Percentiles rank a stretch among this genome's conserved stretches.
phyloP scores from a whole-genome alignment of 1,140 invertebrate genomes.

The Frieseomelitta varia region DNA sequence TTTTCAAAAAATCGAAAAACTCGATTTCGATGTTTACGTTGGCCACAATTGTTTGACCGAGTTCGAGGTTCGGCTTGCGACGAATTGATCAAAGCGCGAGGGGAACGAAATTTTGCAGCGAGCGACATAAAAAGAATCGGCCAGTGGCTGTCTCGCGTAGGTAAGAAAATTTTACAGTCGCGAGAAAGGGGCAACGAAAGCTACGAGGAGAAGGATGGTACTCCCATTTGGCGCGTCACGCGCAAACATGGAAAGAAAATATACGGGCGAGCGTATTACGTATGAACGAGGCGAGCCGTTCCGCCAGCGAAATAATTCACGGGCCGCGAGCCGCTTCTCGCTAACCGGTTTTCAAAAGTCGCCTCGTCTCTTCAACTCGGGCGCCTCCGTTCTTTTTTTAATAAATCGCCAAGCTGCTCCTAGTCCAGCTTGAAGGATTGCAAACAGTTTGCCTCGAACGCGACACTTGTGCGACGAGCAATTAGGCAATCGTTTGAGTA shows the following conservation, averaged over 20 bases:
- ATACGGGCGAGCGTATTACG: conserved; percentile 13
- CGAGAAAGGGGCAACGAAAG: not conserved
- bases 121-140: no score
- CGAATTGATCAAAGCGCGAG: no score
- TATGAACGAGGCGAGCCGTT: conserved; percentile 33
- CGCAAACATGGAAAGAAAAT: conserved; percentile 4
- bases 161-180: conserved; percentile 23
- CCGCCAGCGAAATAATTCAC: conserved; percentile 34
- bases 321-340: not conserved
- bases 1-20: no score
- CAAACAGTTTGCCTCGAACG: no score
- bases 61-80: no score
- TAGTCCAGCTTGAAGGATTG: no score
- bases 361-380: not conserved
- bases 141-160: not conserved
- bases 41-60: no score
- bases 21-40: no score
- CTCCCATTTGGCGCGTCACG: conserved; percentile 1
- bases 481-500: not conserved
- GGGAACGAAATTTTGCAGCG: no score
- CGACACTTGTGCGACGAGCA: no score
- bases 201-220: not conserved
- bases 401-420: conserved; percentile 6
- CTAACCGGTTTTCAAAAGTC: conserved; percentile 26
- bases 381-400: not conserved